Base-by-base conservation (phyloP, 2,797 vertebrate species). In the Chaetophractus vellerosus region DNA sequence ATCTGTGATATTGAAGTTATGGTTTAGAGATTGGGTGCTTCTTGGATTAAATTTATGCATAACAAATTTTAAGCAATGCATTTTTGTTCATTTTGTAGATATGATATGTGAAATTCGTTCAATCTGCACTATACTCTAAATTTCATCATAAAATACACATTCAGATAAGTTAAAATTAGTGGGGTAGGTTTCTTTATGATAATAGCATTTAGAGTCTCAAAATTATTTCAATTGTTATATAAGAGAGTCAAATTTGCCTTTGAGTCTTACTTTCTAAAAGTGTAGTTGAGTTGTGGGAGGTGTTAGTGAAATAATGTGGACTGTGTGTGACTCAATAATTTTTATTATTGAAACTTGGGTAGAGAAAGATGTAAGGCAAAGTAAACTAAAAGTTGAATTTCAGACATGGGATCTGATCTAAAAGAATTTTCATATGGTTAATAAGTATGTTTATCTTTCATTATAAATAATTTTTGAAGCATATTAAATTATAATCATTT, bases 231-330 rank as follows among this genome's bases (percentile, higher is more conserved):
- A 36, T 66, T 81, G 45, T 72, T 87, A 55, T 91, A 55, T 86
- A 19, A 81, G 64, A 55, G 9, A 68, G 36, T 90, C 55, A 91
- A 85, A 78, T 9, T 1, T 90, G 31, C 61, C 33, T 84, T 91
- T 90, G 7, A 64, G 83, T 88, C 23, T 86, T 93, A 59, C 31
- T 95, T 97, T 93, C 71, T 80, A 79, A 93, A 97, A 93, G 10
- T 89, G 18, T 90, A 50, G 6, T 38, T 96, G 78, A 78, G 16
- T 61, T 87, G 55, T 94, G 36, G 61, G 80, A 81, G 26, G 80
- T 90, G 50, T 93, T 93, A 68, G 10, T 81, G 61, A 95, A 94
- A 72, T 72, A 81, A 89, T 79, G 9, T 71, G 1, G 33, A 55
- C 41, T 52, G 33, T 52, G 2, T 59, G 8, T 93, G 76, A 94